Percentiles rank a stretch among this genome's conserved stretches.
Evolutionary conservation across 2,888 invertebrate genomes (phyloP).

Genomic region (Morpho helenor): DNA sequence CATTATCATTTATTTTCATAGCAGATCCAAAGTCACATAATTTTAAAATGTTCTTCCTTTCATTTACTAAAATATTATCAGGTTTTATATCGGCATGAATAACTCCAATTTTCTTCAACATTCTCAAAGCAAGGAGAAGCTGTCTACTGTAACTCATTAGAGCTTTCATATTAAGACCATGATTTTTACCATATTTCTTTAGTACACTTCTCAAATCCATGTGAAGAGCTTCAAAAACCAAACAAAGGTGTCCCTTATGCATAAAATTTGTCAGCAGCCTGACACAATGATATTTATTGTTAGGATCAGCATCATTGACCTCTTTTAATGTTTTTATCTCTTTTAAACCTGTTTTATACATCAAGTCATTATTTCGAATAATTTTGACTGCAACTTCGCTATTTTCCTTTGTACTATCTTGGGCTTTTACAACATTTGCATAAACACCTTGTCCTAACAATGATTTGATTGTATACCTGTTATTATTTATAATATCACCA

Average conservation of each 20-base stretch:
- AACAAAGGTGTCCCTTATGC: conserved; percentile 98
- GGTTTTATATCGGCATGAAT: conserved; percentile 99
- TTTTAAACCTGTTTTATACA: conserved; percentile 98
- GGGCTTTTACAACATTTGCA: conserved; percentile 96
- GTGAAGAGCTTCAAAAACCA: conserved; percentile 97
- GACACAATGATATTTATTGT: conserved; percentile 97
- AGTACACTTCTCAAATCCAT: conserved; percentile 94
- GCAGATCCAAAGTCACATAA: conserved; percentile 99
- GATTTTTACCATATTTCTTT: conserved; percentile 98
- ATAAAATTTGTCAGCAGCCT: conserved; percentile 93
- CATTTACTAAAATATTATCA: conserved; percentile 99
- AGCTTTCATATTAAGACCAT: conserved; percentile 97
- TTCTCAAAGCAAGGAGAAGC: conserved; percentile 93
- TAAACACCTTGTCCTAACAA: conserved; percentile 99
- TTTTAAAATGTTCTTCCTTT: conserved; percentile 96
- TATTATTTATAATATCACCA: conserved; percentile 89
- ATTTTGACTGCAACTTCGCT: conserved; percentile 98
- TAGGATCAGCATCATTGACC: conserved; percentile 96
- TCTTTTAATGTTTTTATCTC: conserved; percentile 95
- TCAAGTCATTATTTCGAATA: conserved; percentile 98
- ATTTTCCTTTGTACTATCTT: conserved; percentile 90
- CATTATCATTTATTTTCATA: conserved; percentile 93
- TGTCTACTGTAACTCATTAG: conserved; percentile 98
- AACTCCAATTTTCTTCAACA: conserved; percentile 95
- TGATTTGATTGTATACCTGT: conserved; percentile 94